Evolutionary conservation across 2,113 vertebrate species (phyloP).

Genomic region (Vombatus ursinus): DNA sequence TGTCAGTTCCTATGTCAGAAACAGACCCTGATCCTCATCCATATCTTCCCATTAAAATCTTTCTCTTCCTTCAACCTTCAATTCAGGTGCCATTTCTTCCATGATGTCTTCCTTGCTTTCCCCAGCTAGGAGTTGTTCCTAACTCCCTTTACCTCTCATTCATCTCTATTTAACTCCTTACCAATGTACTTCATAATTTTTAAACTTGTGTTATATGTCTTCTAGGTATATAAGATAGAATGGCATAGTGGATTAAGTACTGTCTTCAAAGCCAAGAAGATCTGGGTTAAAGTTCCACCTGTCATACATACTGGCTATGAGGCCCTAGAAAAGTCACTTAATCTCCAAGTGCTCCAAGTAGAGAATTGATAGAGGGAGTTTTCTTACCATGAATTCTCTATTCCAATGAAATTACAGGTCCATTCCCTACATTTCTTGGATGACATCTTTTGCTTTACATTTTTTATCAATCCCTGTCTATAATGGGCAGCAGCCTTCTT

Average conservation of each 20-base stretch:
- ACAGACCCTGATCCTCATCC: not conserved
- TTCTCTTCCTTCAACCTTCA: not conserved
- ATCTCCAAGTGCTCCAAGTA: not conserved
- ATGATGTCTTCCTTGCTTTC: not conserved
- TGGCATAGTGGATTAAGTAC: not conserved
- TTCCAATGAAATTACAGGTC: not conserved
- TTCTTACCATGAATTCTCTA: not conserved
- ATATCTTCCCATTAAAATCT: not conserved
- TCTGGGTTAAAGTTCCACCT: not conserved
- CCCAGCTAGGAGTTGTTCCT: not conserved
- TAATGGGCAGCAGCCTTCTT: not conserved
- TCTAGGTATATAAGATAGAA: not conserved
- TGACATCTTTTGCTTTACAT: not conserved
- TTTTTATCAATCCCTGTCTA: not conserved
- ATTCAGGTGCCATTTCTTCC: not conserved
- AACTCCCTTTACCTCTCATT: not conserved
- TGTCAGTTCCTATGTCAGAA: not conserved
- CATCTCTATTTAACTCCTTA: not conserved
- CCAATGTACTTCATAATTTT: too few relatives aligned
- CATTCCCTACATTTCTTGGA: not conserved
- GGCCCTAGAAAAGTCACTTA: not conserved
- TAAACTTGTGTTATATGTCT: not conserved
- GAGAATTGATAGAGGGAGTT: not conserved
- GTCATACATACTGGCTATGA: not conserved
- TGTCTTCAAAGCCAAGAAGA: not conserved